Evolutionary conservation across 1,140 invertebrate species (phyloP), one percentile per base, ranked within the genome.

Genomic region (Microvelia longipes): DNA sequence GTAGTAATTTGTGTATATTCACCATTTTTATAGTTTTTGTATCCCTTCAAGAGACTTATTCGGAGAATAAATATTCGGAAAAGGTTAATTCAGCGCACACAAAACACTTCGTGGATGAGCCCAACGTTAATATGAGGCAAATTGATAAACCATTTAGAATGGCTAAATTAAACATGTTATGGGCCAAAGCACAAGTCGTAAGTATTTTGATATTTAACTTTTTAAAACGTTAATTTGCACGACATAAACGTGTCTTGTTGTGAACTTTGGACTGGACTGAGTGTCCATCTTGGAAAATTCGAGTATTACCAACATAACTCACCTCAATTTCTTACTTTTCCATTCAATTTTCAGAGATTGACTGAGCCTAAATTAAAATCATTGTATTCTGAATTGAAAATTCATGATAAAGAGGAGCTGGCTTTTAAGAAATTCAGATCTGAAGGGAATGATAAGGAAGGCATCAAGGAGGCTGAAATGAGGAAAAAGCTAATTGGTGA

Each of bases 361-460:
- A 87, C 90, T 11, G 89, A 93, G 75, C 81, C 85, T 2, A 95
- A 94, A 79, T 79, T 96, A 2, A 91, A 91, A 75, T 91, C 90
- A 0, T 77, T 96, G 19, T 92, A 90, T 74, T 90, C 89, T 77
- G 93, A 96, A 77, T 78, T 97, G 0, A 93, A 91, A 81, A 85
- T 94, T 63, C 93, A 96, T 70, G 94, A 97, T 75, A 94, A 94
- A 81, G 89, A 94, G 79, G 93, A 96, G 82, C 81, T 93, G 15
- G 84, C 86, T 0, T 86, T 86, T 74, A 97, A 97, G 78, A 87
- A 89, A 76, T 76, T 90, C 0, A 92, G 89, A 75, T 83, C 86
- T 69, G 90, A 94, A 74, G 90, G 90, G 35, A 85, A 87, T 72
- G 93, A 96, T 80, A 89, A 91, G 76, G 91, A 91, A 76, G 94